phyloP scores from a whole-genome alignment of 2,888 invertebrate genomes.

The Drosophila kambysellisi region DNA sequence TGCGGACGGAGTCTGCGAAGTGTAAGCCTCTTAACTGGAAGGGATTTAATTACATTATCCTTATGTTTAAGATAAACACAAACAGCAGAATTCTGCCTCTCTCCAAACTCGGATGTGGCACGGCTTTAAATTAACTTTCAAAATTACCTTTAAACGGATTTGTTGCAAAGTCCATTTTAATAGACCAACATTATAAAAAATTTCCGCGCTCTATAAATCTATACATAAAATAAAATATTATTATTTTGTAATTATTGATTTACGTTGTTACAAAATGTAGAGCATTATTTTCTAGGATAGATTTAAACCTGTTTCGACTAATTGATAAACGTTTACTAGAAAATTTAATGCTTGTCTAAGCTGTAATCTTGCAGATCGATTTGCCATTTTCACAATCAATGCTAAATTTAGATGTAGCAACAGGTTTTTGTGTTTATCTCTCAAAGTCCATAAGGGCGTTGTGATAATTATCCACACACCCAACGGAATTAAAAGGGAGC shows the following conservation, averaged over 20 bases:
- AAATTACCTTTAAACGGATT: constrained; percentile 11
- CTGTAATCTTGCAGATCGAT: background rate
- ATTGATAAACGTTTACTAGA: background rate
- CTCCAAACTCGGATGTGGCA: background rate
- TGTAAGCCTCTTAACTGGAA: constrained; percentile 77
- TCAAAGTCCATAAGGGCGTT: constrained; percentile 2
- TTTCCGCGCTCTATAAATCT: background rate
- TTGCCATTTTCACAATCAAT: constrained; percentile 20
- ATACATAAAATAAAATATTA: background rate
- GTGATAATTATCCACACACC: constrained; percentile 35
- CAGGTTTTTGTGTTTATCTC: constrained; percentile 37
- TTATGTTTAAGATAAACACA: constrained; percentile 84
- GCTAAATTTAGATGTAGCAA: constrained; percentile 15
- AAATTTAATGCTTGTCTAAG: background rate
- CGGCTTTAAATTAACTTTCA: constrained; percentile 26
- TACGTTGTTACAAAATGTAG: background rate
- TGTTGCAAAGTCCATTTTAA: constrained; percentile 19
- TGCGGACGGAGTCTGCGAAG: background rate
- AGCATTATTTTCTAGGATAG: background rate
- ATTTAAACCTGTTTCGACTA: background rate
- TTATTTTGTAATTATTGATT: background rate
- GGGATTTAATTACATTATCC: constrained; percentile 82
- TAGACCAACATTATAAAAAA: background rate
- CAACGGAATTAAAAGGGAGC: constrained; percentile 32
- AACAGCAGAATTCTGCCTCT: constrained; percentile 25